Evolutionary conservation across 2,797 vertebrate species (phyloP).

Genomic region (Botia almorhae): DNA sequence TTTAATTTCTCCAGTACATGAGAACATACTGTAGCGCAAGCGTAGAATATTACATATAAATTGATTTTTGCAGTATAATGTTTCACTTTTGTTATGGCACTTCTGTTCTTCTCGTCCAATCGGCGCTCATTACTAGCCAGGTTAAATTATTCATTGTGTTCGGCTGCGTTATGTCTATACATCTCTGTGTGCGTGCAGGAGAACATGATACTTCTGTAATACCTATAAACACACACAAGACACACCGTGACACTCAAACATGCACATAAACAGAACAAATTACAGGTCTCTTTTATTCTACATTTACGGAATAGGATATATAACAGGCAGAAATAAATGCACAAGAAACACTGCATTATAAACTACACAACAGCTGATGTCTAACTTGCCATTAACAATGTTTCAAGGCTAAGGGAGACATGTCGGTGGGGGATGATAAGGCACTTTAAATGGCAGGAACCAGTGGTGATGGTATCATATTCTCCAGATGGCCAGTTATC

Average conservation of each 20-base stretch:
- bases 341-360: conserved; percentile 19
- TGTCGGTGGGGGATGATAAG: conserved; percentile 24
- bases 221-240: conserved; percentile 6
- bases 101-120: neutral
- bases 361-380: conserved; percentile 13
- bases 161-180: conserved; percentile 28
- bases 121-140: neutral
- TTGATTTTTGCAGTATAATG: neutral
- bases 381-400: conserved; percentile 21
- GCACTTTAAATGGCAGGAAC: conserved; percentile 54
- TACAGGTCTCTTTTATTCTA: neutral
- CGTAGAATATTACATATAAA: neutral
- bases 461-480: conserved; percentile 54
- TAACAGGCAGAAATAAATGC: conserved; percentile 8
- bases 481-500: conserved; percentile 62
- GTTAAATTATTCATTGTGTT: conserved; percentile 52
- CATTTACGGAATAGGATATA: neutral
- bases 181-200: conserved; percentile 14
- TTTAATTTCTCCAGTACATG: neutral
- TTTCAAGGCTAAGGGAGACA: conserved; percentile 18
- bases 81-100: conserved; percentile 33
- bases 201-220: conserved; percentile 32
- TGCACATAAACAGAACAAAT: conserved; percentile 1
- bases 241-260: neutral
- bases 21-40: conserved; percentile 3